Evolutionary conservation across 1,140 invertebrate genomes (phyloP).

Genomic region (Helicoverpa armigera): DNA sequence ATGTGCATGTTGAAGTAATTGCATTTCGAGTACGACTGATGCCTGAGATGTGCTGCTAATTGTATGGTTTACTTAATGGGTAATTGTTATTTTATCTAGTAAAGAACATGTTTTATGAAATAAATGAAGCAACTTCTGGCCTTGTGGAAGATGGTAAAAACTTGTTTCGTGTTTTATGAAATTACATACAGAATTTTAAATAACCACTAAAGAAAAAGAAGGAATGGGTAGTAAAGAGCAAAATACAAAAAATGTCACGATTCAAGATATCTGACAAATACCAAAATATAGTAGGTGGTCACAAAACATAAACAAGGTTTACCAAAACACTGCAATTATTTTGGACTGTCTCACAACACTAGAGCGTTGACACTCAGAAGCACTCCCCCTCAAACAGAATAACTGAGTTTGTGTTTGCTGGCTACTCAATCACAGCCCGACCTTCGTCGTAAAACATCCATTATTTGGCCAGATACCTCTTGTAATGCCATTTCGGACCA

Average conservation of each 20-base stretch:
- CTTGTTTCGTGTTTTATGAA: no score
- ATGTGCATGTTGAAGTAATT: slow-evolving; percentile 28
- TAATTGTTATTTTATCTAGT: background rate
- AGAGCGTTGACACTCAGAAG: background rate
- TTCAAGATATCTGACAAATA: no score
- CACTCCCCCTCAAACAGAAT: background rate
- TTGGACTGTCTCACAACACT: background rate
- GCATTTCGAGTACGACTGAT: slow-evolving; percentile 10
- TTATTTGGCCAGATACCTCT: background rate
- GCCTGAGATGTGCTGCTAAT: slow-evolving; percentile 12
- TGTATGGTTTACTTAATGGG: background rate
- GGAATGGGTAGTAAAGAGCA: no score
- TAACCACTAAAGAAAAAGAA: no score
- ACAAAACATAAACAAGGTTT: no score
- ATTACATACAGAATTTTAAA: no score
- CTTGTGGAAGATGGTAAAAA: no score
- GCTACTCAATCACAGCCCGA: slow-evolving; percentile 31
- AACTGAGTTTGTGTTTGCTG: slow-evolving; percentile 30
- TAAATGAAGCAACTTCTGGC: no score
- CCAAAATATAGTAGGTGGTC: no score
- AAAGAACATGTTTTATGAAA: background rate
- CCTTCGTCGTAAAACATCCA: slow-evolving; percentile 30
- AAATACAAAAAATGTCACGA: no score
- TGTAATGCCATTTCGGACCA: background rate
- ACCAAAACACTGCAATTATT: background rate